Evolutionary conservation across 2,888 invertebrate genomes (phyloP), one percentile per base, ranked within the genome.

Genomic region (Microdon myrmicae): DNA sequence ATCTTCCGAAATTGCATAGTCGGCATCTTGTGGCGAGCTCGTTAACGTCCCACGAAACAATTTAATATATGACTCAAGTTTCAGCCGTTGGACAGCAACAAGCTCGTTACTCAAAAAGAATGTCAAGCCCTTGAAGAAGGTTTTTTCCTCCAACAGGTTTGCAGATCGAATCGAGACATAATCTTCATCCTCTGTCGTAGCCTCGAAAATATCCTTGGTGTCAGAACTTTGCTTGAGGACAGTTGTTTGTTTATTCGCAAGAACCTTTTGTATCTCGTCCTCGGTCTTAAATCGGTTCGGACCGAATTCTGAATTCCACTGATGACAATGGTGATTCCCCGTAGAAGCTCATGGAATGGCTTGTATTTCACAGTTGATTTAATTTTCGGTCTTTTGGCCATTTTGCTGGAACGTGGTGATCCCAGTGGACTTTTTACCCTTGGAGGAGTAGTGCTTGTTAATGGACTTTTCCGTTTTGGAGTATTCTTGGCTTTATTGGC

Each of bases 301-400:
- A 84, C 83, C 3, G 95, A 95, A 82, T 95, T 90, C 81, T 78
- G 79, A 61, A 90, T 94, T 0, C 95, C 95, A 81, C 93, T 94
- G 67, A 96, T 84, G n/a, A 88, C 90, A 73, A 94, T 83, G 53
- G 86, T 84, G 3, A 90, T 90, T 41, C 83, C 87, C 7, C 82
- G 77, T 68, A 94, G 77, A 19, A 90, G 73, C 67, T 83, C 76
- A 59, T 82, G 74, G 67, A 87, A 89, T 1, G 85, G 84, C 71
- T 81, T 83, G 59, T 74, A 77, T 13, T 71, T 44, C 0, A 67
- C 45, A 8, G 67, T 68, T 16, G 59, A 53, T 3, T 69, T 67
- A 4, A 71, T 68, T 25, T 71, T 72, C 8, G 68, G 71, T 64
- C 76, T 78, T 20, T 77, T 76, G 2, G 71, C 43, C 7, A 59